Percentiles rank a stretch among this genome's conserved stretches.
phyloP scores from a whole-genome alignment of 1,140 invertebrate species.

The Brachionus rotundiformis region DNA sequence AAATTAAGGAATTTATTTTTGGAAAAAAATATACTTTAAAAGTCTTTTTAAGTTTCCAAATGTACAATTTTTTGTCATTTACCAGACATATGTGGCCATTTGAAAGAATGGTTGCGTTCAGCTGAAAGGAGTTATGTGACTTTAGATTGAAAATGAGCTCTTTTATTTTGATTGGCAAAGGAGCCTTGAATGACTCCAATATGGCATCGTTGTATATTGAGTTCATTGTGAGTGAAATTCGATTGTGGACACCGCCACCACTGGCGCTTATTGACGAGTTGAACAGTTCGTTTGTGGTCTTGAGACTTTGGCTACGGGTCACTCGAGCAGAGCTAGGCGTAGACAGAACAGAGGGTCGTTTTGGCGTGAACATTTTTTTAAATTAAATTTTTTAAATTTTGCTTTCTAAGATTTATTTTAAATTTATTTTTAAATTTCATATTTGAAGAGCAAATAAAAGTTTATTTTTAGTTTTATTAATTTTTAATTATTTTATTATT shows the following conservation, averaged over 20 bases:
- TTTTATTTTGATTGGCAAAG: slow-evolving; percentile 46
- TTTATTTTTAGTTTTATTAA: no score
- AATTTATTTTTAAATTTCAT: background rate
- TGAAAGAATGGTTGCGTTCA: slow-evolving; percentile 30
- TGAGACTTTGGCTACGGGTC: slow-evolving; percentile 38
- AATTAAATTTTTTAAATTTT: background rate
- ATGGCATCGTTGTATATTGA: slow-evolving; percentile 49
- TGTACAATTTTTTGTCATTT: slow-evolving; percentile 26
- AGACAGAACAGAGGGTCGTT: background rate
- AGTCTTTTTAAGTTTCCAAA: slow-evolving; percentile 51
- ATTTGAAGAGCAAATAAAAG: background rate
- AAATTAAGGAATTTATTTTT: background rate
- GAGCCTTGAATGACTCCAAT: slow-evolving; percentile 37
- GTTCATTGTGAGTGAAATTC: background rate
- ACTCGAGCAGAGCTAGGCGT: background rate
- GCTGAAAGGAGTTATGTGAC: background rate
- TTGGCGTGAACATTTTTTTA: slow-evolving; percentile 45
- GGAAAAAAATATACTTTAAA: slow-evolving; percentile 39
- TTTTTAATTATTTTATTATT: no score
- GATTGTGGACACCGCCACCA: slow-evolving; percentile 11
- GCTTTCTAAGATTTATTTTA: background rate
- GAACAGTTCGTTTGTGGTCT: slow-evolving; percentile 36
- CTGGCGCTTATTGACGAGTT: slow-evolving; percentile 2
- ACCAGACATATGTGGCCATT: slow-evolving; percentile 46
- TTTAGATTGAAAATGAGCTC: slow-evolving; percentile 47